Base-by-base conservation (phyloP, 35 echinoderm and acorn worm species). In the Anneissia japonica region DNA sequence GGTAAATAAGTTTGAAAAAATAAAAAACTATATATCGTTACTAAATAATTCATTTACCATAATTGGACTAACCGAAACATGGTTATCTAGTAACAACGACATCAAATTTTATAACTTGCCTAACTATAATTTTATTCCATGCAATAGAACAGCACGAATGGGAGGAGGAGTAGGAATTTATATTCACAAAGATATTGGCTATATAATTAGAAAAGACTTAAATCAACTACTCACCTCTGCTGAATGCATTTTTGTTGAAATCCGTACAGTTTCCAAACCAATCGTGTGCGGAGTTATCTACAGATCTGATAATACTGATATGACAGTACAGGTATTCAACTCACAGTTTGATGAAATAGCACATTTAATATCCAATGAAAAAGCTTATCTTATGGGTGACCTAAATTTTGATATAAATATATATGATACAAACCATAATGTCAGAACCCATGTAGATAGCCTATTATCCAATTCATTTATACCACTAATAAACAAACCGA, bases 81-180 rank as follows among this genome's bases (percentile, higher is more conserved):
- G 81, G 45, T 23, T 64, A 64, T 64, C 51, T 64, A 23, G 26
- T 2, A 64, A 64, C 11, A 19, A 9, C 21, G 51, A 64, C 26
- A 64, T 64, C 1, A 64, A 64, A 12, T 64, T 23, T 19, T 64
- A 64, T 64, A 64, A 64, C 40, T 28, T 83, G 16, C 39, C 81
- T 51, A 83, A 83, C 31, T 83, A 83, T 83, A 36, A 46, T 35
- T 83, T 83, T 83, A 56, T 83, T 29, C 81, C 40, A 46, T 39
- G 26, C 31, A 46, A 83, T 46, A 83, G 81, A 83, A 55, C 39
- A 30, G n/a, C 40, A 46, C 46, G 34, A 33, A 83, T n/a, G 19
- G 81, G 81, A 19, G 81, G 81, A 51, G 79, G 81, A 46, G 81
- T 46, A 35, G 81, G 14, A 43, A 46, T 83, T 23, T 83, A 83